Base-by-base conservation (phyloP, 1,140 invertebrate genomes). In the Calliopsis andreniformis region DNA sequence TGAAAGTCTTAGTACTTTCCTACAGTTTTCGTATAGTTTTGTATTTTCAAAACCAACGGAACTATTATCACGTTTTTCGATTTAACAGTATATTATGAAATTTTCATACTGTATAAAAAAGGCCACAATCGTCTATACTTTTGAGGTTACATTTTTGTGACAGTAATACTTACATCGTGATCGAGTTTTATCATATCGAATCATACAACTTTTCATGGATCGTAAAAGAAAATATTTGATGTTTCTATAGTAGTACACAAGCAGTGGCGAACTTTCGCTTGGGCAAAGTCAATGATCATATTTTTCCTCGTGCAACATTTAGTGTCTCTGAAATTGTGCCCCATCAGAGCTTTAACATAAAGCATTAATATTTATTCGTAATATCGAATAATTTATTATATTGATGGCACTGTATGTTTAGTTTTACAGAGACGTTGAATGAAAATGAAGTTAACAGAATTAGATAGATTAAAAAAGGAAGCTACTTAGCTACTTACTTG, bases 121-220 rank as follows among this genome's bases (percentile, higher is more conserved):
- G 58, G 67, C 51, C 66, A 68, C 43, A 61, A 59, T 45, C 45
- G 70, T n/a, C n/a, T n/a, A n/a, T 78, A 78, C 75, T 67, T 56
- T 67, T 75, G 53, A 68, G 18, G 30, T 43, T 59, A n/a, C 71
- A 64, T 49, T 70, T 61, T 23, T 30, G 59, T 47, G 75, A 66
- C 78, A 71, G 59, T 47, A 64, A 66, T 58, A n/a, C n/a, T n/a
- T n/a, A 58, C 53, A 77, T 76, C 43, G 59, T 73, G 32, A 39
- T 49, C 43, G 43, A 58, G 66, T 58, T 79, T 77, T 70, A 70
- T 79, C 78, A 63, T 76, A 28, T 25, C 30, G 66, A 55, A 77
- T 61, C 76, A n/a, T n/a, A n/a, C n/a, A 70, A 58, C 39, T 79
- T 79, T 70, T 79, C 73, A 77, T 79, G 68, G 73, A 43, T 35